These are phyloP conservation scores for Otolemur garnettii DNA, from an alignment of 2,113 vertebrate species.

Conservation along the genomic window DNA sequence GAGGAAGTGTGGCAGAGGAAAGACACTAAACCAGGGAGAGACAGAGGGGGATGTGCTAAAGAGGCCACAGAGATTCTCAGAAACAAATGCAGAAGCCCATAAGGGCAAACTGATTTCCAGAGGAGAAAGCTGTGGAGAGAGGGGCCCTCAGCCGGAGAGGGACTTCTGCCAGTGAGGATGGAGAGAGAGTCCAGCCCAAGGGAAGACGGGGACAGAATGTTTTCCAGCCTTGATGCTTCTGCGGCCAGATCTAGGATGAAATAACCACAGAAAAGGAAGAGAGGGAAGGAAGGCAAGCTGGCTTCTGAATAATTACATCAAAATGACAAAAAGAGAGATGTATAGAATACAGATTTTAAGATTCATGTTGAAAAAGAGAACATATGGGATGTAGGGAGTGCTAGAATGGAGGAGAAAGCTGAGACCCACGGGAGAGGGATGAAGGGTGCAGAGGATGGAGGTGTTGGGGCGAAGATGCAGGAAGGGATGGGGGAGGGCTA, in stretches of 20 bases:
- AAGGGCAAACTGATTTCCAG: too few relatives aligned
- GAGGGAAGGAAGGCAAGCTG: neutral
- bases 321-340: neutral
- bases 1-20: neutral
- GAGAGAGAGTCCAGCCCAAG: neutral
- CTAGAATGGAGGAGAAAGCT: neutral
- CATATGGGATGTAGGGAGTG: accelerated
- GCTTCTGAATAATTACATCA: neutral
- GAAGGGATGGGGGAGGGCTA: neutral
- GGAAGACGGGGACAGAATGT: neutral
- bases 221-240: neutral
- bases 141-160: neutral
- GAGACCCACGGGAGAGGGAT: neutral
- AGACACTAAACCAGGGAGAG: neutral
- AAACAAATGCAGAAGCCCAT: neutral
- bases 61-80: neutral
- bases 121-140: neutral
- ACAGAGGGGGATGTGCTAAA: neutral
- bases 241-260: neutral
- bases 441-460: neutral
- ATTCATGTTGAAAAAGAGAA: neutral
- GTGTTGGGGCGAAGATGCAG: too few relatives aligned
- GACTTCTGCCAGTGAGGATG: neutral
- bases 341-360: neutral
- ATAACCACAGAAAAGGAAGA: neutral